Evolutionary conservation across 35 echinoderm and acorn worm genomes (phyloP), one percentile per base, ranked within the genome.

Genomic region (Strongylocentrotus purpuratus): DNA sequence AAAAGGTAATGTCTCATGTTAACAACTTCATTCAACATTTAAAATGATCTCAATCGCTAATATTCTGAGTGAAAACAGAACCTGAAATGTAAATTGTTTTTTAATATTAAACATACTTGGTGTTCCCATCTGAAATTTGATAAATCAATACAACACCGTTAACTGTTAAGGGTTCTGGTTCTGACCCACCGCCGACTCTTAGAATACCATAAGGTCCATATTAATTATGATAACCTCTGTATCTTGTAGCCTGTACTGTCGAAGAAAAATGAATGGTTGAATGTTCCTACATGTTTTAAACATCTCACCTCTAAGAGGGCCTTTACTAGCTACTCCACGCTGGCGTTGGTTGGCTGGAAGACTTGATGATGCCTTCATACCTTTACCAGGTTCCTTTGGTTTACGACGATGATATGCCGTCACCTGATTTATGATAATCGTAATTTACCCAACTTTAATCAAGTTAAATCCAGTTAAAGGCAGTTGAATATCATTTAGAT

Each of bases 361-460:
- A 31, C 91, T 93, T 31, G 91, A 47, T 14, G 91, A 93, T 12
- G 91, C 91, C 48, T 93, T 93, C 32, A 25, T 22, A 48, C 46
- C 45, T 93, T 93, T 93, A 7, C 87, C 87, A 45, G 87, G 87
- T 89, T 33, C 32, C 18, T 35, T 89, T 9, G 32, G 31, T 11
- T 89, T 89, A 46, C 87, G 87, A 89, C 33, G 87, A 89, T 89
- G 87, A 41, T 89, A 89, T 15, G 87, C 87, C 12, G 87, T 89
- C 87, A 89, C 87, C 87, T 89, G 45, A 33, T 78, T n/a, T 2
- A 78, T n/a, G 65, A 22, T 28, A 78, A 78, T 3, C 11, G 4
- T 6, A 1, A 28, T 0, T 78, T n/a, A 28, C 65, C 20, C 4
- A 28, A 7, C 7, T n/a, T 78, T 7, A n/a, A 78, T 78, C 15